phyloP scores from a whole-genome alignment of 1,140 invertebrate genomes.

The Rhagoletis zephyria region DNA sequence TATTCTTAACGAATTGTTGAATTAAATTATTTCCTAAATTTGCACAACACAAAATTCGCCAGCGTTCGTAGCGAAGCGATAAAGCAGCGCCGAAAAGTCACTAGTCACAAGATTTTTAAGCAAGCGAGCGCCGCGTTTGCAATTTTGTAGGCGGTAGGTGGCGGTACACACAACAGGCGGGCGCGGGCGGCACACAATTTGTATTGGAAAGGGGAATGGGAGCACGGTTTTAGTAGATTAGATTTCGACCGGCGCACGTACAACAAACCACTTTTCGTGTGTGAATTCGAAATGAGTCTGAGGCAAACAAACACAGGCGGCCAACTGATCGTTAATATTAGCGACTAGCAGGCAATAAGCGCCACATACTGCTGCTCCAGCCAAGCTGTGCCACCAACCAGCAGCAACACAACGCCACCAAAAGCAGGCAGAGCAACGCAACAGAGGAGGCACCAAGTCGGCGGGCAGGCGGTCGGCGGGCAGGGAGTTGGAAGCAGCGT shows the following conservation, averaged over 20 bases:
- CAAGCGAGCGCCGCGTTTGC: not conserved
- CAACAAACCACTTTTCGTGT: not conserved
- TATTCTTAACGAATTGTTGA: too few species aligned
- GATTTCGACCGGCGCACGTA: constrained; percentile 3
- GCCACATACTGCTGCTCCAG: constrained; percentile 20
- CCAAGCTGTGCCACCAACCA: constrained; percentile 26
- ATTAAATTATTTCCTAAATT: not conserved
- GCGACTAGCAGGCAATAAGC: constrained; percentile 19
- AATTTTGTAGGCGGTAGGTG: constrained; percentile 11
- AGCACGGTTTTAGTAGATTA: not conserved
- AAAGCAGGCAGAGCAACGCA: not conserved
- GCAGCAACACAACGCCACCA: not conserved
- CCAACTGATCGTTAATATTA: constrained; percentile 47
- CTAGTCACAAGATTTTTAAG: not conserved
- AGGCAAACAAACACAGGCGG: constrained; percentile 49
- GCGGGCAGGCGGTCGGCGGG: not conserved
- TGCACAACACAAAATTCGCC: not conserved
- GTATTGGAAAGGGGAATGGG: not conserved
- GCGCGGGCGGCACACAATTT: too few species aligned
- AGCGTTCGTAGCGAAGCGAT: not conserved
- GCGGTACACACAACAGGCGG: not conserved
- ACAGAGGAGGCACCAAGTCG: not conserved
- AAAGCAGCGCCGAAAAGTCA: not conserved
- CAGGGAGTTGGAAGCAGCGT: too few species aligned
- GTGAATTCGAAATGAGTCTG: constrained; percentile 48